Evolutionary conservation across 92 coral and sea anemone genomes (phyloP), one percentile per base, ranked within the genome.

Genomic region (Phymanthus crucifer): DNA sequence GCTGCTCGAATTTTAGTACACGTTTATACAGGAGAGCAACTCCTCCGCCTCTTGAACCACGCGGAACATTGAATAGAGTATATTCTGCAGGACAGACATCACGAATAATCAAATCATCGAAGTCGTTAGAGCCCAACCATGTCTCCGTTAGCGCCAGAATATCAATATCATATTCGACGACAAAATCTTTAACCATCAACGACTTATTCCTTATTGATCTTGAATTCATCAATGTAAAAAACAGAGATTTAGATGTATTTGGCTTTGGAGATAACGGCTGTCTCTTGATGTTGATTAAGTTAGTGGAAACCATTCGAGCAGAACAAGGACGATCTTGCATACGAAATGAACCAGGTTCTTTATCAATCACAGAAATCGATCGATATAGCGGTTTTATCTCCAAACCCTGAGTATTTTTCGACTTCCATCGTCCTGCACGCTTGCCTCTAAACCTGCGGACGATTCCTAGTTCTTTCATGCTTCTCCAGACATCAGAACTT

Each of bases 51-150:
- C 71, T 3, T 36, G 72, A 43, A 37, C 74, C 57, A 16, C 82
- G 34, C 35, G 82, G 82, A 23, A 64, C 70, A 66, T 68, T 78
- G 66, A 24, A 27, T n/a, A 78, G 74, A 26, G 32, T 32, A n/a
- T 78, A 78, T 16, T 71, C 74, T 10, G 82, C 36, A 34, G 81
- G 81, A 64, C 81, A 77, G 18, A 77, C 45, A 64, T 77, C 81
- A 77, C 73, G 73, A 3, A 12, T 37, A 48, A 77, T 64, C 23
- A 50, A 70, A 34, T 33, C 45, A 77, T 77, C 72, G 27, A 34
- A 48, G 54, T 77, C 81, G 61, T 66, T 26, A 38, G 72, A 57
- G 47, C 71, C 58, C 72, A 77, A 64, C 81, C 81, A 77, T 38
- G 81, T 77, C 64, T 77, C 72, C 27, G 72, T 77, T 43, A 77